Base-by-base conservation (phyloP, 2,113 vertebrate species). In the Psephotus haematonotus region DNA sequence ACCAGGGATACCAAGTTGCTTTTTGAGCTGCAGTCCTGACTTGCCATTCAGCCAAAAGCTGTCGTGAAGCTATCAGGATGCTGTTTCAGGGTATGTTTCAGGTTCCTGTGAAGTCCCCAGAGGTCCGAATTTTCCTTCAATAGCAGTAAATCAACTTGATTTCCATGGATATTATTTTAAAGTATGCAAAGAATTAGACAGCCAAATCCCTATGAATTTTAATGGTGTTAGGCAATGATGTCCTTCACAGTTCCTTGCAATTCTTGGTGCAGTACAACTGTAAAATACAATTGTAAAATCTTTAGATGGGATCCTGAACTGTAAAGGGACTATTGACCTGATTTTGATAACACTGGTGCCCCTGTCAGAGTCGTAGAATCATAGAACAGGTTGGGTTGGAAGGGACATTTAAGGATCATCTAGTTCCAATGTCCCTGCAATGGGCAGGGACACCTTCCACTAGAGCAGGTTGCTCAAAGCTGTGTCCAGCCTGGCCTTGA, bases 1-100 rank as follows among this genome's bases (percentile, higher is more conserved):
- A 11, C 17, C 53, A 23, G 37, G 3, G 25, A 33, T 60, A 41
- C 33, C 0, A 0, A 39, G 17, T 33, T 85, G 70, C 33, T 57
- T 7, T 91, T 79, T 70, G 50, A 91, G 22, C 62, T 65, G 33
- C 52, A 71, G 39, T 77, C 60, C 25, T 44, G 47, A 6, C 22
- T 70, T 84, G 18, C 39, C 29, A 31, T 13, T 71, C 69, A 52
- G 69, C 4, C 68, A 72, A 55, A 91, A 68, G 37, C 35, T 82
- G 14, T 75, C 50, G 43, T 78, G 70, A 29, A 60, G 33, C 60
- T 78, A 28, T 37, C 33, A 71, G 43, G 41, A 41, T 89, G 35
- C 41, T 81, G 62, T 57, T 87, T 76, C 35, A 44, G 52, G 7
- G 20, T 68, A 3, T 63, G 14, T 76, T 89, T 85, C 68, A 79